phyloP scores from a whole-genome alignment of 2,888 invertebrate species.

The Athalia rosae region DNA sequence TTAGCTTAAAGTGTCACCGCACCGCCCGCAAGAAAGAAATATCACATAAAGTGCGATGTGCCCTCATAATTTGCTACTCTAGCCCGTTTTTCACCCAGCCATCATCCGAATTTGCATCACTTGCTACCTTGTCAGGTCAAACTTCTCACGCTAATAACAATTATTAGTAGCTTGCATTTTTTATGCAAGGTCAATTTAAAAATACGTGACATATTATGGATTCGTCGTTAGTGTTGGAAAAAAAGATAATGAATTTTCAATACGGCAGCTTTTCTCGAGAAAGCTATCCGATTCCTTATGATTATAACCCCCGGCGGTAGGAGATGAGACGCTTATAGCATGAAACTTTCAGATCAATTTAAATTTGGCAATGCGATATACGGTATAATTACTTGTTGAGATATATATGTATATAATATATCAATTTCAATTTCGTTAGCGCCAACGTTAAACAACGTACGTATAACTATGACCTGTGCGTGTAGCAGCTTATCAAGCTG shows the following conservation, averaged over 20 bases:
- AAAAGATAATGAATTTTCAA: no score
- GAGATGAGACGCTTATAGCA: slow-evolving; percentile 1
- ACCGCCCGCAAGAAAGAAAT: slow-evolving; percentile 14
- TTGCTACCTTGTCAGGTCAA: neutral
- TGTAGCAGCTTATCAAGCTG: no score
- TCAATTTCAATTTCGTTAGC: slow-evolving; percentile 35
- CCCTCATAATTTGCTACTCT: neutral
- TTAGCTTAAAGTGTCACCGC: slow-evolving; percentile 32
- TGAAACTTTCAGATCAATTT: slow-evolving; percentile 23
- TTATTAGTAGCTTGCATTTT: no score
- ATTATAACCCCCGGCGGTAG: neutral
- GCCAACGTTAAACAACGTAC: neutral
- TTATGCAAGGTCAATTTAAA: no score
- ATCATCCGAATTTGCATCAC: neutral
- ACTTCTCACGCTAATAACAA: neutral
- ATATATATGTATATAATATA: no score
- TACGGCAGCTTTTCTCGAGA: no score
- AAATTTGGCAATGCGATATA: slow-evolving; percentile 23
- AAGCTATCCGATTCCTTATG: no score
- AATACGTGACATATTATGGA: no score
- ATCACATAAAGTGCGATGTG: slow-evolving; percentile 19
- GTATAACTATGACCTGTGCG: neutral
- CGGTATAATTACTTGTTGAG: slow-evolving; percentile 22
- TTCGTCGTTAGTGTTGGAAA: no score
- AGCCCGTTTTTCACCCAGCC: neutral